phyloP scores from a whole-genome alignment of 2,797 vertebrate species.

The Molossus molossus region DNA sequence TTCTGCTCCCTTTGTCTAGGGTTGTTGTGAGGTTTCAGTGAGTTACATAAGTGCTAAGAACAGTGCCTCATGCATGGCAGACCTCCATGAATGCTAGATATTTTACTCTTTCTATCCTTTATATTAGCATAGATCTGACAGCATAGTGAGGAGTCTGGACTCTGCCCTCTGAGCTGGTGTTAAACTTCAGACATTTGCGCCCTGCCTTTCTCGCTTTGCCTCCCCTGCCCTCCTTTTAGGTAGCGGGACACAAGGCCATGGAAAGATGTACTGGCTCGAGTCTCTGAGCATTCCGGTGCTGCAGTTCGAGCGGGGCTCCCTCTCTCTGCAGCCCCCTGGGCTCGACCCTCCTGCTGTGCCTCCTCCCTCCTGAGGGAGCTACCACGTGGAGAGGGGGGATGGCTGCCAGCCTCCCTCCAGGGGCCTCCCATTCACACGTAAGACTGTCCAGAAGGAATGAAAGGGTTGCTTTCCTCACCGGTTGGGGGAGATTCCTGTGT shows the following conservation, averaged over 20 bases:
- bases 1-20: background rate
- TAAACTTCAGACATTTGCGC: background rate
- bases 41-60: background rate
- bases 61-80: background rate
- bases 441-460: background rate
- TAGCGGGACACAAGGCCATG: slow-evolving; percentile 18
- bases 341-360: background rate
- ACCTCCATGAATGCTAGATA: background rate
- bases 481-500: background rate
- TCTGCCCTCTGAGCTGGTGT: background rate
- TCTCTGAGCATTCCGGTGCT: background rate
- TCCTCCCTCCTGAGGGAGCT: background rate
- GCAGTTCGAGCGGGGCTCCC: background rate
- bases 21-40: background rate
- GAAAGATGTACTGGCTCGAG: background rate
- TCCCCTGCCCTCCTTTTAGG: background rate
- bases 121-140: background rate
- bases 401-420: background rate
- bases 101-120: background rate
- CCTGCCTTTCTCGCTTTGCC: background rate
- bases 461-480: background rate
- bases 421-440: background rate
- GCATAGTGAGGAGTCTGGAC: background rate
- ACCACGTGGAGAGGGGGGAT: background rate
- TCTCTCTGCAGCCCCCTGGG: background rate